These are phyloP conservation scores for Tympanuchus pallidicinctus DNA, from an alignment of 2,113 vertebrate species.

Conservation along the genomic window DNA sequence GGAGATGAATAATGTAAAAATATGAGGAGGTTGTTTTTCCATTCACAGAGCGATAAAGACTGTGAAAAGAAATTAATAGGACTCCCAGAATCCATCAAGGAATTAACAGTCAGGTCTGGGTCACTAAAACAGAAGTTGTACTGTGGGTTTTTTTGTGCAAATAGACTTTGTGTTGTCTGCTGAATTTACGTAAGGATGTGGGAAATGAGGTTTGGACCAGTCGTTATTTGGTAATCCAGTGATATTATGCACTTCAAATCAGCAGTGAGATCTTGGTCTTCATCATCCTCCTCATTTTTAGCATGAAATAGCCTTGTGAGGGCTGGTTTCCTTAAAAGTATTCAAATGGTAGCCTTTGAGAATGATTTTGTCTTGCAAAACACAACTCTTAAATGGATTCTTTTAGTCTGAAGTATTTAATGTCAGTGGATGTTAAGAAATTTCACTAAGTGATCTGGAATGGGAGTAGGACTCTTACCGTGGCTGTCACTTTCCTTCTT, in stretches of 20 bases:
- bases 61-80: neutral
- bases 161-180: neutral
- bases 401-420: conserved; percentile 20
- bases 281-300: neutral
- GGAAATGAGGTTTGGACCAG: neutral
- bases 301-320: neutral
- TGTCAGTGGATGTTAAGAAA: neutral
- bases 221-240: neutral
- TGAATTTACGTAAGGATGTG: neutral
- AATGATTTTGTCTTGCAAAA: neutral
- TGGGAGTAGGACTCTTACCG: neutral
- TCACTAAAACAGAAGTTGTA: neutral
- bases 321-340: neutral
- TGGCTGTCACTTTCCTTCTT: neutral
- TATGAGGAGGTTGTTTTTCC: neutral
- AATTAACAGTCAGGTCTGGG: neutral
- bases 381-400: neutral
- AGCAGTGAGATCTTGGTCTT: neutral
- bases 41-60: neutral
- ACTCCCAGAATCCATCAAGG: neutral
- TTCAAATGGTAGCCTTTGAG: neutral
- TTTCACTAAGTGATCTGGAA: neutral
- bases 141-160: neutral
- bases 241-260: neutral
- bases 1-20: neutral